Percentiles rank a stretch among this genome's conserved stretches.
These are phyloP conservation scores for Oxyruncus cristatus DNA, from an alignment of 2,113 vertebrate species.

Conservation along the genomic window DNA sequence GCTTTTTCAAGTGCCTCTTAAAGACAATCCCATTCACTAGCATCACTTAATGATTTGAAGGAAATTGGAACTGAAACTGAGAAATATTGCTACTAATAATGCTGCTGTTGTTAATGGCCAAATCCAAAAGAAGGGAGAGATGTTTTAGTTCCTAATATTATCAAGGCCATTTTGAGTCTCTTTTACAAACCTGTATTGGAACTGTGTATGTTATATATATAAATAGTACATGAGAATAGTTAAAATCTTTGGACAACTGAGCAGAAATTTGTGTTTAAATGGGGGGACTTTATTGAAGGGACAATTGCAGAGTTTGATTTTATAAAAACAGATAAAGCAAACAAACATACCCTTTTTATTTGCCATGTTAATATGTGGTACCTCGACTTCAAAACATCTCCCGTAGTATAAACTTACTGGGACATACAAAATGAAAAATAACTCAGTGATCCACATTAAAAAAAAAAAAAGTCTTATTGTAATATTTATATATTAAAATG, in stretches of 20 bases:
- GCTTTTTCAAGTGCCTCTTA: background rate
- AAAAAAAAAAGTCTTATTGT: background rate
- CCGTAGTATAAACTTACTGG: conserved; percentile 64
- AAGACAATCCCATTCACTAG: background rate
- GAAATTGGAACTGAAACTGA: background rate
- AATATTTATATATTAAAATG: background rate
- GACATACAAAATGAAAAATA: conserved; percentile 63
- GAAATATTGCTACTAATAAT: background rate
- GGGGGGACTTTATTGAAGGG: background rate
- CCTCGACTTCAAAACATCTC: conserved; percentile 70
- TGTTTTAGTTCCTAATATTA: background rate
- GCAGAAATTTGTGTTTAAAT: background rate
- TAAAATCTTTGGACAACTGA: background rate
- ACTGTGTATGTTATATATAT: background rate
- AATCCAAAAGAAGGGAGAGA: background rate
- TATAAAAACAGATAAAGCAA: conserved; percentile 44
- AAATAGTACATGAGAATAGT: background rate
- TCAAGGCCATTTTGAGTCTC: background rate
- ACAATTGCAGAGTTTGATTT: background rate
- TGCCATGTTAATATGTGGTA: conserved; percentile 54
- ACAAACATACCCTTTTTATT: conserved; percentile 65
- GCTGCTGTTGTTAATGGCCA: background rate
- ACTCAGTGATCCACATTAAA: background rate
- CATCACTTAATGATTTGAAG: background rate
- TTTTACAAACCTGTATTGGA: conserved; percentile 27